Percentiles rank a stretch among this genome's conserved stretches.
phyloP scores from a whole-genome alignment of 2,113 vertebrate genomes.

The Athene cunicularia region DNA sequence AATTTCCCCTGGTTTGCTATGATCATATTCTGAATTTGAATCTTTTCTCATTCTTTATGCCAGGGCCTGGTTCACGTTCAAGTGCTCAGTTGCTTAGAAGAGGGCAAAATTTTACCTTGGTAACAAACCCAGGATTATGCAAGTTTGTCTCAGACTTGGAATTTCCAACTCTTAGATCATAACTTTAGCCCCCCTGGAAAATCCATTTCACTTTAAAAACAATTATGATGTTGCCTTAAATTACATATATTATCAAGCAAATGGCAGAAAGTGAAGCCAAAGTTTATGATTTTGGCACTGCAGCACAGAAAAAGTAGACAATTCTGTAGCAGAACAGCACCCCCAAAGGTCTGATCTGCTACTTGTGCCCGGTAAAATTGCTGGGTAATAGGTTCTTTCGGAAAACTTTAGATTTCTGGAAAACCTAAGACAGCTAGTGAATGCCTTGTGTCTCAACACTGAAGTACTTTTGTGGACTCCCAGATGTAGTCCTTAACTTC shows the following conservation, averaged over 20 bases:
- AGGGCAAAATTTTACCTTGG: background rate
- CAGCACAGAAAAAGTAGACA: background rate
- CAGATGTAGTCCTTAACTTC: background rate
- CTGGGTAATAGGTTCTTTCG: background rate
- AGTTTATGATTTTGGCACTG: background rate
- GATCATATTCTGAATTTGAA: background rate
- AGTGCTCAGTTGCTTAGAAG: background rate
- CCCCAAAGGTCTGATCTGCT: background rate
- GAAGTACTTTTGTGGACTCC: background rate
- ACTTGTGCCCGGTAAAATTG: background rate
- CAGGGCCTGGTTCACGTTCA: rapidly evolving
- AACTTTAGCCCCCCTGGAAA: background rate
- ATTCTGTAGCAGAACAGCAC: background rate
- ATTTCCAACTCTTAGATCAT: background rate
- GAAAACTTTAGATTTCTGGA: background rate
- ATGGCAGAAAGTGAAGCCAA: background rate
- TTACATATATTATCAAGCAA: background rate
- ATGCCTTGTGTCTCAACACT: background rate
- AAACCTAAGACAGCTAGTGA: background rate
- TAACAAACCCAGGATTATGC: background rate
- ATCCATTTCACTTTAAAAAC: background rate
- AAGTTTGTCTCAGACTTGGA: background rate
- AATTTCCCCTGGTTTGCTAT: background rate
- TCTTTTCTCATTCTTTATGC: background rate
- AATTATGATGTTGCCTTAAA: background rate